These are phyloP conservation scores for Eupithecia tripunctaria DNA, from an alignment of 2,888 invertebrate genomes.

Conservation along the genomic window DNA sequence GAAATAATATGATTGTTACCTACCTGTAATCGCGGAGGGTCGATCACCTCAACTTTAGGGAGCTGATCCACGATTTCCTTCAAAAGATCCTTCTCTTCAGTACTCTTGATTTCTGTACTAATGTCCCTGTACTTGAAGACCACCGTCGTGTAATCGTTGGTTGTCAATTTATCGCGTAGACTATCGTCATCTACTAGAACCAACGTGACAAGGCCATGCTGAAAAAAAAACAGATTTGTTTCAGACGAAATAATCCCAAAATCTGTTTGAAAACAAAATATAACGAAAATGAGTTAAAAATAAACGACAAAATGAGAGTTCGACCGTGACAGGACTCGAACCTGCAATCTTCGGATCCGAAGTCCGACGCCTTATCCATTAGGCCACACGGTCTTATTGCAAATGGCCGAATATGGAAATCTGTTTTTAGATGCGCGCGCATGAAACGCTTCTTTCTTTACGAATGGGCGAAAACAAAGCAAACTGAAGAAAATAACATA, in stretches of 20 bases:
- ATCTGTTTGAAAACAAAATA: neutral
- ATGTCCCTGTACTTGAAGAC: conserved; percentile 64
- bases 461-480: too few species aligned
- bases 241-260: neutral
- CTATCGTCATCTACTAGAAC: conserved; percentile 63
- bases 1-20: neutral
- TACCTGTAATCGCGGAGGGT: conserved; percentile 69
- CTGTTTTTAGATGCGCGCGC: conserved; percentile 10
- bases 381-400: conserved; percentile 86
- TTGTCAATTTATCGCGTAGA: conserved; percentile 57
- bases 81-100: conserved; percentile 65
- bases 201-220: conserved; percentile 67
- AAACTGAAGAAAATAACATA: neutral
- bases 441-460: too few species aligned
- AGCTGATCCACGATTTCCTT: conserved; percentile 61
- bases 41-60: conserved; percentile 63
- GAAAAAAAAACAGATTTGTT: conserved; percentile 18
- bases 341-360: conserved; percentile 90
- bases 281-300: neutral
- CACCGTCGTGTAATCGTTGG: conserved; percentile 60
- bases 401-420: neutral
- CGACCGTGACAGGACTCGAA: conserved; percentile 90
- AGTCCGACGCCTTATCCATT: conserved; percentile 90
- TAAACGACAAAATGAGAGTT: conserved; percentile 3
- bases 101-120: conserved; percentile 59